Base-by-base conservation (phyloP, 1,140 invertebrate species). In the Lysiphlebus fabarum region DNA sequence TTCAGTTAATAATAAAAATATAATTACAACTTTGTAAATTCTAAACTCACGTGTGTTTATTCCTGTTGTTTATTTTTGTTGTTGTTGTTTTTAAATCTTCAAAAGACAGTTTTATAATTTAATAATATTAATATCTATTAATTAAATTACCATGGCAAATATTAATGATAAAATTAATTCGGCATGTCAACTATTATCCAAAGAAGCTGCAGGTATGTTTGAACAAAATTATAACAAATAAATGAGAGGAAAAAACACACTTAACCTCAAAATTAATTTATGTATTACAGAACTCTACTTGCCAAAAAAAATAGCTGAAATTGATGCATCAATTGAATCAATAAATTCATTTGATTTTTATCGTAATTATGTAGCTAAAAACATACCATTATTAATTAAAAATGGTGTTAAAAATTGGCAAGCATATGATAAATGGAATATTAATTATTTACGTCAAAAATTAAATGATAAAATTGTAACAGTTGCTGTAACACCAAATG, bases 401-500 rank as follows among this genome's bases (percentile, higher is more conserved):
- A 80, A 80, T 44, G 85, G 79, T 4, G 73, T 83, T 38, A 64
- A 73, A 3, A 63, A 81, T 42, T 88, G 86, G 83, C 80, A 82
- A 4, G 87, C 87, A 4, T 66, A 82, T 4, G 60, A 69, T 4
- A 87, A 87, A 77, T 90, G 88, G 87, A 84, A 78, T 65, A 70
- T 81, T 7, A 58, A 81, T 2, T 87, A 86, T 72, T 84, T 90
- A 59, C 76, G 79, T 63, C 49, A 84, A 47, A 79, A 62, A 53
- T 74, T 90, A 17, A 80, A 82, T 8, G 70, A 86, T 9, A 86
- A 88, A 70, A 64, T 75, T 38, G 83, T 91, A 7, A 85, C 84
- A 40, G 89, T 92, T 7, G 85, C 90, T 4, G 74, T 91, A 8
- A 93, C 91, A 14, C 90, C 90, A 7, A 91, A 91, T 82, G 90